These are phyloP conservation scores for Elmis aenea DNA, from an alignment of 2,888 invertebrate genomes.

Conservation along the genomic window DNA sequence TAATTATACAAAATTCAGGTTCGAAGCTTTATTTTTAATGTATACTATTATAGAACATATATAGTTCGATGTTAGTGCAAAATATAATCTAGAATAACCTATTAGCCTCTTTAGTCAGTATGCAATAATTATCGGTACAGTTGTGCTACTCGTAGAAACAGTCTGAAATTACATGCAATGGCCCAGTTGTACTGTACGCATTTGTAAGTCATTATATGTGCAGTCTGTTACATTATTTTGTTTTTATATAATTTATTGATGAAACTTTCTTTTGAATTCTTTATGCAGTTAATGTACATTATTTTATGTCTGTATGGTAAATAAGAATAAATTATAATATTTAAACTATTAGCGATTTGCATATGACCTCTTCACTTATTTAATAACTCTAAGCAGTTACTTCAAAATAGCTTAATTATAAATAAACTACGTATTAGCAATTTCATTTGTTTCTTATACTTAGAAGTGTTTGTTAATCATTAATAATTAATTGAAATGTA, in stretches of 20 bases:
- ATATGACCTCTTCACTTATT: too few species aligned
- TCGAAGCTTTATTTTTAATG: constrained; percentile 47
- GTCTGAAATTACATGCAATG: constrained; percentile 39
- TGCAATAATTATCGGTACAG: constrained; percentile 45
- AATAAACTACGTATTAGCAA: too few species aligned
- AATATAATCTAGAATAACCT: constrained; percentile 21
- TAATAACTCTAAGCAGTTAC: too few species aligned
- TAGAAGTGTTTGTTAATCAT: too few species aligned
- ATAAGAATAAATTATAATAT: constrained; percentile 42
- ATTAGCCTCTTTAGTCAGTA: constrained; percentile 46
- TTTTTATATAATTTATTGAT: constrained; percentile 35
- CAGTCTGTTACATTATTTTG: constrained; percentile 34
- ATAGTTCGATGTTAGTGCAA: constrained; percentile 49
- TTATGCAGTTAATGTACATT: constrained; percentile 43
- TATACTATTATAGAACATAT: constrained; percentile 40
- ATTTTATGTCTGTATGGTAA: constrained; percentile 50
- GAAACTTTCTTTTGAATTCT: constrained; percentile 32
- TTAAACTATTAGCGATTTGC: not conserved
- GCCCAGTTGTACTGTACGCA: constrained; percentile 42
- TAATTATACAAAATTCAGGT: constrained; percentile 44
- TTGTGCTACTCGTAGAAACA: constrained; percentile 46
- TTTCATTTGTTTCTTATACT: too few species aligned
- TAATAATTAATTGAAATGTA: too few species aligned
- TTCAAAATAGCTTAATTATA: too few species aligned
- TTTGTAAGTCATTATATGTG: constrained; percentile 40